phyloP scores from a whole-genome alignment of 2,113 vertebrate species.

The Salvelinus alpinus region DNA sequence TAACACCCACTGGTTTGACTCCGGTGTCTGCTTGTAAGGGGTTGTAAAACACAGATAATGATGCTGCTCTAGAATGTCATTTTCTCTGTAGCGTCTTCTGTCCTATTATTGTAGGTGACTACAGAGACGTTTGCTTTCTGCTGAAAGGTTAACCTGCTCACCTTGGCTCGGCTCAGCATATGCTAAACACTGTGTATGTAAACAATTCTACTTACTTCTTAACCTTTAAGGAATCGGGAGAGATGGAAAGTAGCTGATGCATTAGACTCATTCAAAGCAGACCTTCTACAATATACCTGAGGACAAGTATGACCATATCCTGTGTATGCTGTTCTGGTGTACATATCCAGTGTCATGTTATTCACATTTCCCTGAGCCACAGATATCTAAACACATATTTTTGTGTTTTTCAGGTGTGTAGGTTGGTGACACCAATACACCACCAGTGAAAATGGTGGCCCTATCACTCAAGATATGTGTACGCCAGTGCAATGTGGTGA shows the following conservation, averaged over 20 bases:
- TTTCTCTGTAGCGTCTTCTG: slow-evolving; percentile 32
- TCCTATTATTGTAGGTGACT: slow-evolving; percentile 44
- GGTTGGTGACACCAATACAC: slow-evolving; percentile 41
- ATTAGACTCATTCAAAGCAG: background rate
- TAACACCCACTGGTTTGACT: slow-evolving; percentile 39
- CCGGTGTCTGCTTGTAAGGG: slow-evolving; percentile 31
- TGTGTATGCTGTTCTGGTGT: background rate
- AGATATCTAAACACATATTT: background rate
- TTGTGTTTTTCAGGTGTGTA: slow-evolving; percentile 56
- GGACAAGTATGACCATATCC: background rate
- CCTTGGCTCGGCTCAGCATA: slow-evolving; percentile 32
- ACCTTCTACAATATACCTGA: background rate
- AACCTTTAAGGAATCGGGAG: slow-evolving; percentile 38
- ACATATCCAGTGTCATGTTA: background rate
- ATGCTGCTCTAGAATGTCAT: slow-evolving; percentile 26
- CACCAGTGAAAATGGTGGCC: slow-evolving; percentile 86
- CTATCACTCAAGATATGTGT: slow-evolving; percentile 97
- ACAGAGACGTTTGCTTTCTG: slow-evolving; percentile 32
- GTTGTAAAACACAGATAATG: slow-evolving; percentile 43
- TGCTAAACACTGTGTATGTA: slow-evolving; percentile 27
- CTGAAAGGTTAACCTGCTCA: slow-evolving; percentile 36
- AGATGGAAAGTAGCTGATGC: slow-evolving; percentile 31
- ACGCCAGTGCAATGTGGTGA: slow-evolving; percentile 97
- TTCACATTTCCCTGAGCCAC: background rate
- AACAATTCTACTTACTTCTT: background rate